Evolutionary conservation across 2,113 vertebrate species (phyloP), one percentile per base, ranked within the genome.

Genomic region (Tragulus kanchil): DNA sequence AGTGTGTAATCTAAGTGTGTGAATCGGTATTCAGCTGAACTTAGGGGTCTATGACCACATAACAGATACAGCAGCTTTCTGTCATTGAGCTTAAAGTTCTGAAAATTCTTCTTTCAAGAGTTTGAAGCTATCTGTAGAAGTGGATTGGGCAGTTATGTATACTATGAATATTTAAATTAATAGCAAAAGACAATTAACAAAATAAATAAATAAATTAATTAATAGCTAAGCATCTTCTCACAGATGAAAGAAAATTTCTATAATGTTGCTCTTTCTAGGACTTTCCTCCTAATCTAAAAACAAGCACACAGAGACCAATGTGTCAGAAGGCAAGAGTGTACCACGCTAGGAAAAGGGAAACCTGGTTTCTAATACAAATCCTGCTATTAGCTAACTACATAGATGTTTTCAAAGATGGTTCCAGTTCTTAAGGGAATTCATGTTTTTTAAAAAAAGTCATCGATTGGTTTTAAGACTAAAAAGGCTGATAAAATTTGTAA

Each of bases 381-480:
- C 26, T 88, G 10, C 56, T 62, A 84, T 23, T 88, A 79, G 10
- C 62, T 83, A 92, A 65, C 71, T 91, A 92, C 31, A 17, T 5
- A 85, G 45, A 79, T 90, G 17, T 67, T 94, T 89, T 81, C 45
- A 79, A 93, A 78, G 26, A n/a, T 61, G 85, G 48, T 71, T 93
- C n/a, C 85, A 54, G n/a, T 93, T 97, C 50, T 93, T 67, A 90
- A 79, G 26, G 85, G 93, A 97, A 88, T 69, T 69, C 65, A 82
- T 45, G 26, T 9, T 97, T 75, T 93, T 50, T 82, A 85, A 94
- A 77, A 58, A 15, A 3, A 92, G 36, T 6, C 85, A 93, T 0
- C 78, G 19, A 42, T 36, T 62, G 45, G 36, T 58, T 78, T 88
- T 88, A 94, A 96, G 31, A 89, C 59, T 64, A 62, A 9, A 85